phyloP scores from a whole-genome alignment of 1,140 invertebrate genomes.

The Neotoxoptera formosana region DNA sequence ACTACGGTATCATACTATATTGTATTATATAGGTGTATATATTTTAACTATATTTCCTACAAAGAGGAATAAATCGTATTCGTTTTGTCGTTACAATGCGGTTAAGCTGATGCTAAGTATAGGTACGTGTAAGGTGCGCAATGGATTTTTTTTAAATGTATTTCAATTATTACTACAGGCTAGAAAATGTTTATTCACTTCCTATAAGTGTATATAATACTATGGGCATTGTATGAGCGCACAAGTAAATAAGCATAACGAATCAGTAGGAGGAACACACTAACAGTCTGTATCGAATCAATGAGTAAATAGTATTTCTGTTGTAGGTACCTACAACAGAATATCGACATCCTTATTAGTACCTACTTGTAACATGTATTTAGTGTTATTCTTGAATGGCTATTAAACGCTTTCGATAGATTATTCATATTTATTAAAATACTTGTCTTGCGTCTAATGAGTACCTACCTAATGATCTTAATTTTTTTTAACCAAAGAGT shows the following conservation, averaged over 20 bases:
- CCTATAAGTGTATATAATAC: background rate
- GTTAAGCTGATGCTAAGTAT: background rate
- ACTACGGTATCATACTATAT: background rate
- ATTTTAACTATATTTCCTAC: background rate
- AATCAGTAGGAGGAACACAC: background rate
- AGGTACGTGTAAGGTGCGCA: background rate
- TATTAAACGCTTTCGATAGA: background rate
- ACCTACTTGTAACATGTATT: background rate
- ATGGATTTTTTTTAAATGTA: background rate
- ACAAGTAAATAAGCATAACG: background rate
- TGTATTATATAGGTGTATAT: background rate
- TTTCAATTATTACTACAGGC: background rate
- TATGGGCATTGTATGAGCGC: background rate
- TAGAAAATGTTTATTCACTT: background rate
- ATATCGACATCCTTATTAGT: background rate
- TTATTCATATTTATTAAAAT: background rate
- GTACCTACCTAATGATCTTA: background rate
- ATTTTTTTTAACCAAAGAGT: background rate
- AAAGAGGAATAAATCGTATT: background rate
- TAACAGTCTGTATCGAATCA: background rate
- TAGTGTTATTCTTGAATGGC: background rate
- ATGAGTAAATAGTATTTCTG: background rate
- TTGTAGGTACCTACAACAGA: background rate
- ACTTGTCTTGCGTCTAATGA: background rate
- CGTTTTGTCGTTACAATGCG: background rate